phyloP scores from a whole-genome alignment of 2,888 invertebrate genomes.

The Adela reaumurella region DNA sequence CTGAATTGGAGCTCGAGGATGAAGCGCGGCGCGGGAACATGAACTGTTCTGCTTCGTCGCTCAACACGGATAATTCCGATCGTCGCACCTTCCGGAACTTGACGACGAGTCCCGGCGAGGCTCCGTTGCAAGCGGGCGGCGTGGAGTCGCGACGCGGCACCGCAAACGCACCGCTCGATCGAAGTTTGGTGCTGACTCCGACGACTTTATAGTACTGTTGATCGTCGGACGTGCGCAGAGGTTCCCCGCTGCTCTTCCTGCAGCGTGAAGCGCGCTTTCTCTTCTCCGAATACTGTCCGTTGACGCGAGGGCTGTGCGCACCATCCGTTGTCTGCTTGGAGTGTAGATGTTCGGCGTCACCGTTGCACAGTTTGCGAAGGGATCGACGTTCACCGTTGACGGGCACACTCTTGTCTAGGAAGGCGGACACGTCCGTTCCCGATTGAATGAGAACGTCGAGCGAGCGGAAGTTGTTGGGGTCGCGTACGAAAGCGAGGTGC shows the following conservation, averaged over 20 bases:
- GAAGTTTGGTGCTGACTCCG: constrained; percentile 63
- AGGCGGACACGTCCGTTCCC: constrained; percentile 65
- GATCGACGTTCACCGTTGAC: constrained; percentile 28
- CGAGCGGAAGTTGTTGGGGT: constrained; percentile 70
- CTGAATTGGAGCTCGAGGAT: constrained; percentile 54
- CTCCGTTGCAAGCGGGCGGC: constrained; percentile 49
- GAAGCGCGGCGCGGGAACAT: constrained; percentile 74
- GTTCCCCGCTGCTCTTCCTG: constrained; percentile 19
- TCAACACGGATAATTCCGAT: constrained; percentile 70
- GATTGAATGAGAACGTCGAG: constrained; percentile 67
- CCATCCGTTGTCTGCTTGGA: constrained; percentile 22
- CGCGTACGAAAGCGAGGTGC: constrained; percentile 69
- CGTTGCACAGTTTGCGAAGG: constrained; percentile 37
- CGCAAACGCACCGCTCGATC: constrained; percentile 55
- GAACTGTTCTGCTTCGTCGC: constrained; percentile 84
- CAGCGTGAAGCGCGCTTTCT: constrained; percentile 33
- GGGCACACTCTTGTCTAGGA: constrained; percentile 58
- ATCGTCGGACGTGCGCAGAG: constrained; percentile 21
- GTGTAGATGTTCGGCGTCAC: constrained; percentile 24
- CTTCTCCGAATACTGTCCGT: constrained; percentile 30
- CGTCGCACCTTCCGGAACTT: constrained; percentile 72
- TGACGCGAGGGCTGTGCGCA: constrained; percentile 24
- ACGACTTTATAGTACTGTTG: constrained; percentile 69
- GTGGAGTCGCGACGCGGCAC: constrained; percentile 29
- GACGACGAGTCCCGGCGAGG: constrained; percentile 59